These are phyloP conservation scores for Valencia hispanica DNA, from an alignment of 2,797 vertebrate genomes.

Conservation along the genomic window DNA sequence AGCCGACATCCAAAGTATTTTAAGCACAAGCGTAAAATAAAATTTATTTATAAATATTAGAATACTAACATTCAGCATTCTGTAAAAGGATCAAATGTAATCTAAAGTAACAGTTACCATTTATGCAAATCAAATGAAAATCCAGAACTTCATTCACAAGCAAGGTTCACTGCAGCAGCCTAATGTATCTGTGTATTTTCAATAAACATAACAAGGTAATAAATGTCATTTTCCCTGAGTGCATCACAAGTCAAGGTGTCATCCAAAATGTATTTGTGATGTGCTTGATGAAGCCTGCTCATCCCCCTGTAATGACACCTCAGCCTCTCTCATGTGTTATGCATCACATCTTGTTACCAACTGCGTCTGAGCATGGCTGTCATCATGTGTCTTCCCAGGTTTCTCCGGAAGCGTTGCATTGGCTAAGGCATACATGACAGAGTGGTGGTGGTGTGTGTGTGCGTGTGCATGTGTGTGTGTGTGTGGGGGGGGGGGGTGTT, in stretches of 20 bases:
- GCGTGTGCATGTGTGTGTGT: too few species aligned
- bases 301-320: constrained; percentile 77
- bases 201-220: constrained; percentile 71
- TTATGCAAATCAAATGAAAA: constrained; percentile 64
- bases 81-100: constrained; percentile 24
- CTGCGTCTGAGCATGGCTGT: constrained; percentile 72
- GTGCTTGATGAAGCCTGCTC: constrained; percentile 78
- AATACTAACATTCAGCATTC: constrained; percentile 67
- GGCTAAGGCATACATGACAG: constrained; percentile 56
- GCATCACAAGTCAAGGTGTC: constrained; percentile 72
- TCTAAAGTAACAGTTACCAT: constrained; percentile 58
- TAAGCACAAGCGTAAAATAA: constrained; percentile 50
- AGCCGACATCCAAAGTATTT: constrained; percentile 62
- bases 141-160: constrained; percentile 52
- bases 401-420: constrained; percentile 57
- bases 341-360: constrained; percentile 80
- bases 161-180: constrained; percentile 39
- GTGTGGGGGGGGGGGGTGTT: constrained; percentile 26
- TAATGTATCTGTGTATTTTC: constrained; percentile 64
- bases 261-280: constrained; percentile 77
- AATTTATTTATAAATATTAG: constrained; percentile 59
- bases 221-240: constrained; percentile 69
- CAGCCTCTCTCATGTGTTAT: constrained; percentile 79
- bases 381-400: constrained; percentile 63
- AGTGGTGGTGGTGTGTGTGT: constrained; percentile 11